A percentile compares a stretch with the other conserved stretches of the same genome.
Evolutionary conservation across 2,888 invertebrate genomes (phyloP).

Genomic region (Cantharis lateralis): DNA sequence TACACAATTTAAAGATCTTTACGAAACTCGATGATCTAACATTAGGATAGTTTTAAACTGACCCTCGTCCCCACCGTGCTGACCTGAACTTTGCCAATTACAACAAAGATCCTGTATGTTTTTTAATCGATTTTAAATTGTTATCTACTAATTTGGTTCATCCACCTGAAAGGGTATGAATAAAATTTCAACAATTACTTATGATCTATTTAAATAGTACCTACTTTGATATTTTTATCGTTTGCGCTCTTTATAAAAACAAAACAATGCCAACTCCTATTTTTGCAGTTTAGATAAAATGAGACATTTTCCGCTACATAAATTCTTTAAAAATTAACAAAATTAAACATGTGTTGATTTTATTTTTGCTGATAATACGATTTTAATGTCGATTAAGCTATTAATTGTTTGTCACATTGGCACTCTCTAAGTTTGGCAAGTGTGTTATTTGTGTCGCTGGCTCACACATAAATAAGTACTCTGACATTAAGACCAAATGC

Average conservation of each 20-base stretch:
- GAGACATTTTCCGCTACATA: background rate
- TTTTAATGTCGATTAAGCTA: slow-evolving; percentile 47
- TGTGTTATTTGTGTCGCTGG: slow-evolving; percentile 46
- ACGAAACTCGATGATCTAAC: slow-evolving; percentile 44
- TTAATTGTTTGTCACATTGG: slow-evolving; percentile 42
- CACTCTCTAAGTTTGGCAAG: slow-evolving; percentile 42
- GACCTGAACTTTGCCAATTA: slow-evolving; percentile 49
- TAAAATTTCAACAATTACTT: background rate
- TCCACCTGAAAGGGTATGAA: background rate
- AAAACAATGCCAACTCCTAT: slow-evolving; percentile 27
- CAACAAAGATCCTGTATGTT: slow-evolving; percentile 38
- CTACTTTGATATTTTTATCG: slow-evolving; percentile 24
- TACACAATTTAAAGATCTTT: slow-evolving; percentile 38
- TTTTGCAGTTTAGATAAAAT: slow-evolving; percentile 12
- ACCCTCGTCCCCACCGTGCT: slow-evolving; percentile 44
- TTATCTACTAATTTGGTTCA: slow-evolving; percentile 14
- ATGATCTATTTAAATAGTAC: background rate
- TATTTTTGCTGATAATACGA: slow-evolving; percentile 17
- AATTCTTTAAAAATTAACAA: background rate
- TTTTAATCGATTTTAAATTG: slow-evolving; percentile 24
- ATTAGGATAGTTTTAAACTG: slow-evolving; percentile 50
- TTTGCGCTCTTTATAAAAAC: slow-evolving; percentile 10
- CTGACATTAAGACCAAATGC: slow-evolving; percentile 27
- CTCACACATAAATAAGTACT: slow-evolving; percentile 43
- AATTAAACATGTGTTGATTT: background rate